Conservation (phyloP, 2,888 invertebrate genomes). For the Dryomyza anilis region DNA sequence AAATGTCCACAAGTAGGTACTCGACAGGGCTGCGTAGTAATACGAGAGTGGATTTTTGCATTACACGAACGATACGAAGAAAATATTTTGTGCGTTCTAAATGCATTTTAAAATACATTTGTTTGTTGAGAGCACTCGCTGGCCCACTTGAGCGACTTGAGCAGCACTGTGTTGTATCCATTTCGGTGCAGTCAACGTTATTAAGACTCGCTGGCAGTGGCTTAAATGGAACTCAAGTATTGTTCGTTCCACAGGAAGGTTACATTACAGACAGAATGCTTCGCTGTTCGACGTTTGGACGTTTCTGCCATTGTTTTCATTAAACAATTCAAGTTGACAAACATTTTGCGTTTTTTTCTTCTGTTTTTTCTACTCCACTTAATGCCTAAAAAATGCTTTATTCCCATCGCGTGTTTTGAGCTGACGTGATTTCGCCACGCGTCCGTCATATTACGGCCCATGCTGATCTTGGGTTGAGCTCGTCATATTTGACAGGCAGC, state of each 20-base stretch:
- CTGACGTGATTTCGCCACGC: conserved; percentile 34
- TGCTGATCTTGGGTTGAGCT: conserved; percentile 34
- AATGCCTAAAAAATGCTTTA: conserved; percentile 33
- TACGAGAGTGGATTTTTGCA: too few relatives aligned
- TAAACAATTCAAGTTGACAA: conserved; percentile 34
- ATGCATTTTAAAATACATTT: conserved; percentile 31
- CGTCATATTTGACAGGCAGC: conserved; percentile 55
- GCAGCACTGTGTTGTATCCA: conserved; percentile 13
- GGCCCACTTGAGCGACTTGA: conserved; percentile 7
- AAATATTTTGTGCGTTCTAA: conserved; percentile 23
- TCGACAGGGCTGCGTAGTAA: background rate
- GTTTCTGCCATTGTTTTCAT: conserved; percentile 29
- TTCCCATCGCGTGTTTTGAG: conserved; percentile 32
- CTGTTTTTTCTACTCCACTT: conserved; percentile 33
- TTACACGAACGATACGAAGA: too few relatives aligned
- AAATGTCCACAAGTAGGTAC: conserved; percentile 21
- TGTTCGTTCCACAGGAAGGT: conserved; percentile 37
- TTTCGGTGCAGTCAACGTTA: conserved; percentile 15
- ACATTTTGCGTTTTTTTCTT: conserved; percentile 28
- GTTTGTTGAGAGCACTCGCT: conserved; percentile 18
- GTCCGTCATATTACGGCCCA: conserved; percentile 25
- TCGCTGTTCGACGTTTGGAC: conserved; percentile 36
- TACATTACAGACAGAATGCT: too few relatives aligned
- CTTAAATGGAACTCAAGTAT: too few relatives aligned
- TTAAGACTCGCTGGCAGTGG: conserved; percentile 10